Evolutionary conservation across 2,113 vertebrate genomes (phyloP), one percentile per base, ranked within the genome.

Genomic region (Emydocephalus ijimae): DNA sequence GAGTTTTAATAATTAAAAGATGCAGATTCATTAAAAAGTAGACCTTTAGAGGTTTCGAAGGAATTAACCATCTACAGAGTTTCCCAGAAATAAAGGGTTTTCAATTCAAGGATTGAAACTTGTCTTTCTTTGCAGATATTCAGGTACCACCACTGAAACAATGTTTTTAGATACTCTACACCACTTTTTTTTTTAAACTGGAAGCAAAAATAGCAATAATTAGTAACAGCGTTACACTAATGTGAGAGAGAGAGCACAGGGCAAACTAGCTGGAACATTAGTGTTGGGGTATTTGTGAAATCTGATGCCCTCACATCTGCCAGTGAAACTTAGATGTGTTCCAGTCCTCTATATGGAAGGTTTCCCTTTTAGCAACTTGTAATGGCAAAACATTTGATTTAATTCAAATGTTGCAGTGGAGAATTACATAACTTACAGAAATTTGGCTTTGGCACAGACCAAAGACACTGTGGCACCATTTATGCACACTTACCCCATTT

Each of bases 371-470:
- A 34, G 92, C 93, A 45, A 29, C 92, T 81, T 24, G 0, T 86
- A 93, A 85, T 57, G 23, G 24, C 45, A 45, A 18, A 57, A 90
- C 1, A 0, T 34, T 92, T 52, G 12, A 91, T 89, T 94, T 89
- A 93, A 52, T 24, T 24, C 95, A 69, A 87, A 91, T 10, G 85
- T 14, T 0, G 48, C 93, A 92, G 90, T 95, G 89, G 85, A 23
- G 94, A 95, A 96, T 96, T 96, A 95, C 94, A 96, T 90, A 97
- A 94, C 7, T 10, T 55, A 89, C 88, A n/a, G 91, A 96, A 96
- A 96, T 98, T 97, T 98, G 97, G 97, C 97, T 97, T 97, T 98
- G 98, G 97, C 97, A 96, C 94, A 1, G 90, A 87, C 34, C 0
- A n/a, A 96, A 96, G 97, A 98, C 97, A 87, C 94, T 4, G 95